These are phyloP conservation scores for Eonycteris spelaea DNA, from an alignment of 2,113 vertebrate genomes.

Conservation along the genomic window DNA sequence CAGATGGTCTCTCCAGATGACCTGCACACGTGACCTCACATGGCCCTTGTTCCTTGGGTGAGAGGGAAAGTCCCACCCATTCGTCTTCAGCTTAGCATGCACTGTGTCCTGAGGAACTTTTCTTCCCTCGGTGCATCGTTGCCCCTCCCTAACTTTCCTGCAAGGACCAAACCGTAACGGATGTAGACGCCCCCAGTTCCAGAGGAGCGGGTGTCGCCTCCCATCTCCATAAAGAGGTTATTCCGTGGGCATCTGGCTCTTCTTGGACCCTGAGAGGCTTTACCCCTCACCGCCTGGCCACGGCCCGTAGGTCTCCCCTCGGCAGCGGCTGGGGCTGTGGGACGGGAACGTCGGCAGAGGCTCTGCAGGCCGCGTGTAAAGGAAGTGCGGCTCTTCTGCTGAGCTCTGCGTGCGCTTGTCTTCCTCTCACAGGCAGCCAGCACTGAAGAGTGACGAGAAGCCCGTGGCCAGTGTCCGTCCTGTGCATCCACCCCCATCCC, in stretches of 20 bases:
- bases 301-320: not conserved
- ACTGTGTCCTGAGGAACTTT: not conserved
- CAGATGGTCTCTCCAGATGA: not conserved
- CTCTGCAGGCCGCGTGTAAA: not conserved
- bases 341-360: not conserved
- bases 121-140: not conserved
- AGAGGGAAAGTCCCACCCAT: not conserved
- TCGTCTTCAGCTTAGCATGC: not conserved
- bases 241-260: not conserved
- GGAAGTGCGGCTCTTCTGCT: not conserved
- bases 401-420: constrained; percentile 38
- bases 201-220: not conserved
- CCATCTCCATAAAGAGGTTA: not conserved
- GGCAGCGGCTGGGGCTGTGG: not conserved
- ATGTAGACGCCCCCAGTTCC: not conserved
- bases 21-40: not conserved
- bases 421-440: constrained; percentile 86
- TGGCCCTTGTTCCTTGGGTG: not conserved
- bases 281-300: not conserved
- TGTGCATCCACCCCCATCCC: constrained; percentile 98
- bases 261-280: not conserved
- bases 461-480: constrained; percentile 97
- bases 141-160: not conserved
- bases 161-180: not conserved
- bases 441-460: constrained; percentile 92